Percentiles rank a stretch among this genome's conserved stretches.
Evolutionary conservation across 2,797 vertebrate genomes (phyloP).

Genomic region (Acrossocheilus fasciatus): DNA sequence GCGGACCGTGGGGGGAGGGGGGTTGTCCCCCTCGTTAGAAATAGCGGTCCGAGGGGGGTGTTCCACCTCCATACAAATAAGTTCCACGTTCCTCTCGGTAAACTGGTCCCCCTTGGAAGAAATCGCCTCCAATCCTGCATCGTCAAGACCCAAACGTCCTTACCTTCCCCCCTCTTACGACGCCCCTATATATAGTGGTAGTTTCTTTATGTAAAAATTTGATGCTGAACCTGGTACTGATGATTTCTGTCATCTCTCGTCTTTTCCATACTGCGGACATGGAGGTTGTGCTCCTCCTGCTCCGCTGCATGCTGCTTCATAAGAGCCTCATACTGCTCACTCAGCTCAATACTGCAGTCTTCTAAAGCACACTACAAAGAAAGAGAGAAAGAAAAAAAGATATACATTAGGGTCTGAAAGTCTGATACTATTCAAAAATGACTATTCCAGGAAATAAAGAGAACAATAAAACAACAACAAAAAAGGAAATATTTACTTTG

Average conservation of each 20-base stretch:
- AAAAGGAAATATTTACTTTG: too few relatives aligned
- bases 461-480: not conserved
- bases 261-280: constrained; percentile 32
- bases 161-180: too few relatives aligned
- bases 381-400: not conserved
- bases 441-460: not conserved
- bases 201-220: not conserved
- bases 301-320: constrained; percentile 42
- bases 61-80: too few relatives aligned
- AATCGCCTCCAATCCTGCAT: too few relatives aligned
- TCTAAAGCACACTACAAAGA: constrained; percentile 41
- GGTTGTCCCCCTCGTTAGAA: too few relatives aligned
- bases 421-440: not conserved
- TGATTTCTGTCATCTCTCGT: constrained; percentile 46
- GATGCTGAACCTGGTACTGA: constrained; percentile 55
- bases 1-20: too few relatives aligned
- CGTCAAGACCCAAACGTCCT: too few relatives aligned
- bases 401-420: not conserved
- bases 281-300: constrained; percentile 31
- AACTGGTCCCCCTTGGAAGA: too few relatives aligned
- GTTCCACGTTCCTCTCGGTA: too few relatives aligned
- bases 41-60: too few relatives aligned
- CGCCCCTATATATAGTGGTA: not conserved
- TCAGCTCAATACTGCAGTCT: constrained; percentile 41
- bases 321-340: constrained; percentile 36